Evolutionary conservation across 2,113 vertebrate species (phyloP).

Genomic region (Stictonetta naevosa): DNA sequence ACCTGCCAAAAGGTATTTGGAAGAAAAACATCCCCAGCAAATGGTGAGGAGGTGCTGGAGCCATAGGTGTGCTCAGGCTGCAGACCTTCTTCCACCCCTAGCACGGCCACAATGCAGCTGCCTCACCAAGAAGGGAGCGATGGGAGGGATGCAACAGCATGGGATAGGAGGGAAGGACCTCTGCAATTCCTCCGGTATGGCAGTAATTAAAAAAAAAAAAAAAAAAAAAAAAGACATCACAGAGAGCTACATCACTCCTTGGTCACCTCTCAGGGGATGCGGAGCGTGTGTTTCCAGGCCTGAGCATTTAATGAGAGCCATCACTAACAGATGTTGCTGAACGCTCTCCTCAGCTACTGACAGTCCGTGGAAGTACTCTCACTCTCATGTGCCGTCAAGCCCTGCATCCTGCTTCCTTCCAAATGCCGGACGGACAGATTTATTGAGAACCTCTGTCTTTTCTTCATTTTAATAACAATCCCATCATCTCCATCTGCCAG

Average conservation of each 20-base stretch:
- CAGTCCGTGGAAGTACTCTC: background rate
- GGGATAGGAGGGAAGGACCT: background rate
- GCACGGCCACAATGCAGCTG: background rate
- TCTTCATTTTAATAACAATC: slow-evolving; percentile 26
- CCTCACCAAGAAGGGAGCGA: accelerated
- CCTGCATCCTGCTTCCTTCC: slow-evolving; percentile 18
- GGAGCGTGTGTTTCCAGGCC: background rate
- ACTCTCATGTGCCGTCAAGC: background rate
- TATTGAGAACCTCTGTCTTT: slow-evolving; percentile 11
- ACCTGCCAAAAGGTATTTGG: background rate
- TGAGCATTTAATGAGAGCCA: slow-evolving; percentile 1
- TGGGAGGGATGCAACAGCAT: background rate
- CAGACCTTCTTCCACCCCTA: background rate
- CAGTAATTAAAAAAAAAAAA: background rate
- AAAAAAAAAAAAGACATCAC: background rate
- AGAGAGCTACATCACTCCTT: background rate
- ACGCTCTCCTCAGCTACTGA: background rate
- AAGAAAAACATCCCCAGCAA: background rate
- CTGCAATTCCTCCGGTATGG: background rate
- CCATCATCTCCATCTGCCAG: background rate
- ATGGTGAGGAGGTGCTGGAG: background rate
- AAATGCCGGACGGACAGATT: background rate
- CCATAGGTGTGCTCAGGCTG: background rate
- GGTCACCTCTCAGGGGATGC: background rate
- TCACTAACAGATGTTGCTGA: background rate